Conservation (phyloP, 2,888 invertebrate genomes). For the Pterostichus madidus region DNA sequence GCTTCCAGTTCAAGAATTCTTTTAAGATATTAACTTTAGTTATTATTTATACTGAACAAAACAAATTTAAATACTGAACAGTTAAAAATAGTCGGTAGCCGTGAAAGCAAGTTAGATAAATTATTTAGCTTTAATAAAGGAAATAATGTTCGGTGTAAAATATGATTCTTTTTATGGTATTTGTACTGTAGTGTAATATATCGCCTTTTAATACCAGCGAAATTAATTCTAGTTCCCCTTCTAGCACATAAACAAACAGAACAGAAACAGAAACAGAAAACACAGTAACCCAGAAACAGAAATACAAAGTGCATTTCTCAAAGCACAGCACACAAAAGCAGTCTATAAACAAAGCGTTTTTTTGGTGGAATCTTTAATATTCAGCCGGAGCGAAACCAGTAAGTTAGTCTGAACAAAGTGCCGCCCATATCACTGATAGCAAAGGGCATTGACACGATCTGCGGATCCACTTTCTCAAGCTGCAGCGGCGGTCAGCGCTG, state of each 20-base stretch:
- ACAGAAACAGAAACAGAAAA: constrained; percentile 15
- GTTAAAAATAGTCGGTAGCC: too few relatives aligned
- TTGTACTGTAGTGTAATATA: constrained; percentile 10
- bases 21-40: too few relatives aligned
- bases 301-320: constrained; percentile 35
- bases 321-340: constrained; percentile 5
- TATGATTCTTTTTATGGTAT: constrained; percentile 28
- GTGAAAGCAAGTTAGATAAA: not conserved
- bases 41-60: too few relatives aligned
- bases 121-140: constrained; percentile 24
- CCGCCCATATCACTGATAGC: not conserved
- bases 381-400: constrained; percentile 35
- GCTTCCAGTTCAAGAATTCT: too few relatives aligned
- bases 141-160: constrained; percentile 27
- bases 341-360: constrained; percentile 33
- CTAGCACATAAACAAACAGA: constrained; percentile 43
- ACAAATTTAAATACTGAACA: too few relatives aligned
- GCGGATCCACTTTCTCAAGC: not conserved
- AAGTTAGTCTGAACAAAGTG: constrained; percentile 32
- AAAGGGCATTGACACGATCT: constrained; percentile 40
- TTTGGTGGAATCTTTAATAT: constrained; percentile 37
- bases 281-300: constrained; percentile 11
- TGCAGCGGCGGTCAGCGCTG: constrained; percentile 4
- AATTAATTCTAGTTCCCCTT: constrained; percentile 40
- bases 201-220: constrained; percentile 36